Conservation (phyloP, 2,888 invertebrate genomes). For the Tridacna gigas region DNA sequence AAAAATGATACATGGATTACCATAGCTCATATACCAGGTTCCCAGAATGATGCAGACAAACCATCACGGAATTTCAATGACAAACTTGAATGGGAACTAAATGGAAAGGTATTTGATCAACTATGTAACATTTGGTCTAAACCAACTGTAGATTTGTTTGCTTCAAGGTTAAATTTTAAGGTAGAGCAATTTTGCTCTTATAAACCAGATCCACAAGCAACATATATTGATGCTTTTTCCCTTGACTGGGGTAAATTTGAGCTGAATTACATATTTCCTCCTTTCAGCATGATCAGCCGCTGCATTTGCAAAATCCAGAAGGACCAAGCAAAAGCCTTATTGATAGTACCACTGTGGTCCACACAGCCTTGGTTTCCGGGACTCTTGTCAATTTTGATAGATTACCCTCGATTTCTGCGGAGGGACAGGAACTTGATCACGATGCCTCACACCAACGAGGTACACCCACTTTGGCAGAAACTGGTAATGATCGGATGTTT, state of each 20-base stretch:
- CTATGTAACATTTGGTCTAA: not conserved
- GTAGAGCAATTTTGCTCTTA: no score
- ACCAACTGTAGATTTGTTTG: no score
- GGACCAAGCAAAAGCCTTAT: slow-evolving; percentile 15
- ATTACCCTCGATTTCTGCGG: slow-evolving; percentile 27
- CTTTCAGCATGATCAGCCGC: slow-evolving; percentile 39
- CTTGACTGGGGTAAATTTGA: slow-evolving; percentile 29
- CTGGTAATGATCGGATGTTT: no score
- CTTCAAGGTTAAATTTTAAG: no score
- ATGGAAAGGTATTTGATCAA: slow-evolving; percentile 44
- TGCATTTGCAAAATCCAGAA: slow-evolving; percentile 31
- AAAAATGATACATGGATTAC: slow-evolving; percentile 22
- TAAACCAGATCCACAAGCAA: no score
- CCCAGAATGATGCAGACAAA: slow-evolving; percentile 6
- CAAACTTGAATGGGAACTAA: slow-evolving; percentile 33
- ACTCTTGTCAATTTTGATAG: slow-evolving; percentile 31
- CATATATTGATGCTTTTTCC: no score
- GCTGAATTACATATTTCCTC: slow-evolving; percentile 25
- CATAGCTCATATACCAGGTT: slow-evolving; percentile 5
- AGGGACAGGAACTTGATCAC: slow-evolving; percentile 3
- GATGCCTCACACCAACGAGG: slow-evolving; percentile 4
- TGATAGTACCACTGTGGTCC: slow-evolving; percentile 29
- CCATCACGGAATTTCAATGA: slow-evolving; percentile 30
- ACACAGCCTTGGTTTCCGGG: no score
- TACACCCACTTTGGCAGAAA: slow-evolving; percentile 30